Evolutionary conservation across 2,113 vertebrate species (phyloP).

Genomic region (Tachycineta bicolor): DNA sequence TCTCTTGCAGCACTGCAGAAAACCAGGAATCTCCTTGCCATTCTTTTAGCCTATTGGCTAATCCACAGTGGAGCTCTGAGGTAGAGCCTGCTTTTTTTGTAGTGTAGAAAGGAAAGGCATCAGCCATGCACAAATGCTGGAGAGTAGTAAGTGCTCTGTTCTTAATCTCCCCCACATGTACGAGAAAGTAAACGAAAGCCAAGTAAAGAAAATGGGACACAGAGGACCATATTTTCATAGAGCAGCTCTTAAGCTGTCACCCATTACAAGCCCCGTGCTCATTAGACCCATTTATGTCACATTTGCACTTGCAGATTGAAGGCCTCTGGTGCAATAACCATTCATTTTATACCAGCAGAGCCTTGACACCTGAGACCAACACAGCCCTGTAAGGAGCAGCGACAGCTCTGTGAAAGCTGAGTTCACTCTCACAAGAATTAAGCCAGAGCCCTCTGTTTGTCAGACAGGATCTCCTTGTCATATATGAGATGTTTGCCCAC

Average conservation of each 20-base stretch:
- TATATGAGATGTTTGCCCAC: not conserved
- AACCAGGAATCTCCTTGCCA: not conserved
- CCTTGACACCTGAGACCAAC: not conserved
- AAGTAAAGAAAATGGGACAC: conserved; percentile 20
- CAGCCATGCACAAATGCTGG: not conserved
- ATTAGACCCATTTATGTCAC: conserved; percentile 29
- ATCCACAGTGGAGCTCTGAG: not conserved
- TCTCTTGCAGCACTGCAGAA: not conserved
- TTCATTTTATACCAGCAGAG: not conserved
- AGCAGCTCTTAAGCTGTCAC: conserved; percentile 40
- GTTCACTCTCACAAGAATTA: not conserved
- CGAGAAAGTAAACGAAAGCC: not conserved
- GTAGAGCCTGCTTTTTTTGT: not conserved
- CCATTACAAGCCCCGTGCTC: conserved; percentile 2
- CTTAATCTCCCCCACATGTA: not conserved
- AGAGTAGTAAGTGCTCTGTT: not conserved
- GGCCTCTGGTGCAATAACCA: not conserved
- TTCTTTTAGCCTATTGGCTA: not conserved
- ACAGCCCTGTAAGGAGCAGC: not conserved
- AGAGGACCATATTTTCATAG: conserved; percentile 39
- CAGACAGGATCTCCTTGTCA: not conserved
- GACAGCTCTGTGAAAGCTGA: rapidly evolving
- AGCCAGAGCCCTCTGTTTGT: not conserved
- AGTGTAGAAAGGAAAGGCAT: not conserved
- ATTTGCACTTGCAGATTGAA: conserved; percentile 45